Base-by-base conservation (phyloP, 1,140 invertebrate genomes). In the Eupeodes corollae region DNA sequence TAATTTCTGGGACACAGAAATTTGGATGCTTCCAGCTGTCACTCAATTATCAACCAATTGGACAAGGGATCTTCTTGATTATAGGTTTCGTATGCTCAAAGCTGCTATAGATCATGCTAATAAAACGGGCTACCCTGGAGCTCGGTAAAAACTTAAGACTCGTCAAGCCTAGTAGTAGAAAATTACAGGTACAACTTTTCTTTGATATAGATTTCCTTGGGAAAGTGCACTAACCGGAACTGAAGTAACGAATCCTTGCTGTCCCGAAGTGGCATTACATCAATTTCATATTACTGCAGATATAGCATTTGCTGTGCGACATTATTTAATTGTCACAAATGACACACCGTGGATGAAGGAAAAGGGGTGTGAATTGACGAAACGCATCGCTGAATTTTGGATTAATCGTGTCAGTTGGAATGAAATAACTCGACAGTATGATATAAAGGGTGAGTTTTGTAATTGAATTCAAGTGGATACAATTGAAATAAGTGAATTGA, bases 221-320 rank as follows among this genome's bases (percentile, higher is more conserved):
- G 75, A 78, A 55, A 76, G 75, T 50, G 76, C 74, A 9, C 76
- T 67, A 51, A 78, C 75, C 0, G 76, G 76, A 1, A 55, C 56
- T 0, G 76, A 78, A 53, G 74, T 74, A 19, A 76, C 73, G 1
- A 73, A 75, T 55, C 73, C 73, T 2, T 75, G 74, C 45, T 78
- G 74, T 41, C 73, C 73, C 0, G 72, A 75, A 35, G 67, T 76
- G 2, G 72, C 73, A 0, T 59, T 70, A 34, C 74, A 70, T 47
- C 70, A 77, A 56, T 73, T 74, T 31, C 76, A 78, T 53, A 70
- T 78, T 21, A 73, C 72, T 0, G 72, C 70, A 0, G 74, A 75
- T 40, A 74, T 78, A 44, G 56, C 69, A 1, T 75, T 75, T 48
- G 75, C 73, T 0, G 56, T 72, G 0, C 55, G 74, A 9, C 73